Evolutionary conservation across 2,888 invertebrate genomes (phyloP).

Genomic region (Limnephilus lunatus): DNA sequence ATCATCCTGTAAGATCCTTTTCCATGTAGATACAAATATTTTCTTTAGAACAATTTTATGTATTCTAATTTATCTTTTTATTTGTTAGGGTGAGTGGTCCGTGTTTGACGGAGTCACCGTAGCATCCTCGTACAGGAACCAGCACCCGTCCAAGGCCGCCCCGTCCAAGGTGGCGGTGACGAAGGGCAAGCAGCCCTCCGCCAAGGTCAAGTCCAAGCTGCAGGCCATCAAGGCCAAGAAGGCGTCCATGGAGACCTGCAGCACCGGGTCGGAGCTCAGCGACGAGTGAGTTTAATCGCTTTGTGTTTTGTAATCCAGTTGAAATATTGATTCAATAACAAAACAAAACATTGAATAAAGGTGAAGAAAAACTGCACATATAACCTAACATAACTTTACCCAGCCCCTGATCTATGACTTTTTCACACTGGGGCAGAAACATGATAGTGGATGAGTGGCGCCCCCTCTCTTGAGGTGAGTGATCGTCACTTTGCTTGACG

Average conservation of each 20-base stretch:
- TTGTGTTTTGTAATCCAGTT: too few relatives aligned
- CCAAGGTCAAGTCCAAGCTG: conserved; percentile 63
- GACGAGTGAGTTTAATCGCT: conserved; percentile 62
- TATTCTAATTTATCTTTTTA: background rate
- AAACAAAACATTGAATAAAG: too few relatives aligned
- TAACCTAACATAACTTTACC: too few relatives aligned
- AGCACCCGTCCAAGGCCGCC: conserved; percentile 41
- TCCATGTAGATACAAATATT: background rate
- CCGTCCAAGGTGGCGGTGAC: conserved; percentile 38
- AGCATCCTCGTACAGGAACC: conserved; percentile 49
- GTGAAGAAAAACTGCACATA: too few relatives aligned
- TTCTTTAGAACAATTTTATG: too few relatives aligned
- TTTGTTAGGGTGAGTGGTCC: conserved; percentile 64
- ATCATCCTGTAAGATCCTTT: background rate
- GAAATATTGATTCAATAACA: too few relatives aligned
- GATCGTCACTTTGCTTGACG: too few relatives aligned
- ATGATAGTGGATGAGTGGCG: too few relatives aligned
- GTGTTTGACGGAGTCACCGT: conserved; percentile 60
- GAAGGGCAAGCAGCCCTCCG: conserved; percentile 62
- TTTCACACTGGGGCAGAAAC: too few relatives aligned
- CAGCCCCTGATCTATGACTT: too few relatives aligned
- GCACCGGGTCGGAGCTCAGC: conserved; percentile 64
- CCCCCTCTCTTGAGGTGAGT: too few relatives aligned
- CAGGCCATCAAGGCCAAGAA: conserved; percentile 65
- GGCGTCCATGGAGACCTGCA: conserved; percentile 63